Evolutionary conservation across 1,140 invertebrate genomes (phyloP).

Genomic region (Drosophila sechellia): DNA sequence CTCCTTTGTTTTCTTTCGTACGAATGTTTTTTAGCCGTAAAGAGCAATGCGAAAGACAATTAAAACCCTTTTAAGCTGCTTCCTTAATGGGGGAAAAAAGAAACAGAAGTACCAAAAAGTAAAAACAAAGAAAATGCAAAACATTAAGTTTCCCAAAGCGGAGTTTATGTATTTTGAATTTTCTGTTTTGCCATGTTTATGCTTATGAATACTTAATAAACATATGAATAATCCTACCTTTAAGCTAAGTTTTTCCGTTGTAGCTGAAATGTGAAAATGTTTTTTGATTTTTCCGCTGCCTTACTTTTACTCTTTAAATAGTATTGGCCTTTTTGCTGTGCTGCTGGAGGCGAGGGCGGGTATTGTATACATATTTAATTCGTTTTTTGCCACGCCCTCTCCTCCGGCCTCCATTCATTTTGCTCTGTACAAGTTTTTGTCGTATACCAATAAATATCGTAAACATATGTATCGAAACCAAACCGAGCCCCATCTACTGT

Average conservation of each 20-base stretch:
- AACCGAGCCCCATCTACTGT: constrained; percentile 45
- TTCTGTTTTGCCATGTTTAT: constrained; percentile 71
- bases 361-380: constrained; percentile 9
- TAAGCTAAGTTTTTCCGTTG: constrained; percentile 73
- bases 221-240: constrained; percentile 59
- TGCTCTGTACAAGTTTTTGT: constrained; percentile 66
- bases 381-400: constrained; percentile 7
- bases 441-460: constrained; percentile 59
- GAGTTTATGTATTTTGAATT: constrained; percentile 39
- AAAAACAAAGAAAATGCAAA: constrained; percentile 1
- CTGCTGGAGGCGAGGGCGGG: constrained; percentile 23
- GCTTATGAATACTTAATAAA: constrained; percentile 47
- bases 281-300: constrained; percentile 46
- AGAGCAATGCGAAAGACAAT: constrained; percentile 37
- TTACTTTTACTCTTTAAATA: constrained; percentile 23
- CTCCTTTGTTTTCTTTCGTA: constrained; percentile 43
- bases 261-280: constrained; percentile 78
- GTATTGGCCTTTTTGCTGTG: constrained; percentile 54
- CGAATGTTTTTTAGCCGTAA: constrained; percentile 45
- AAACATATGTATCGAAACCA: constrained; percentile 50
- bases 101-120: constrained; percentile 15
- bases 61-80: constrained; percentile 60
- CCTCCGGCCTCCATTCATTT: constrained; percentile 22
- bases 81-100: constrained; percentile 29
- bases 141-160: constrained; percentile 30